Evolutionary conservation across 1,140 invertebrate species (phyloP).

Genomic region (Euura saliciscinereae): DNA sequence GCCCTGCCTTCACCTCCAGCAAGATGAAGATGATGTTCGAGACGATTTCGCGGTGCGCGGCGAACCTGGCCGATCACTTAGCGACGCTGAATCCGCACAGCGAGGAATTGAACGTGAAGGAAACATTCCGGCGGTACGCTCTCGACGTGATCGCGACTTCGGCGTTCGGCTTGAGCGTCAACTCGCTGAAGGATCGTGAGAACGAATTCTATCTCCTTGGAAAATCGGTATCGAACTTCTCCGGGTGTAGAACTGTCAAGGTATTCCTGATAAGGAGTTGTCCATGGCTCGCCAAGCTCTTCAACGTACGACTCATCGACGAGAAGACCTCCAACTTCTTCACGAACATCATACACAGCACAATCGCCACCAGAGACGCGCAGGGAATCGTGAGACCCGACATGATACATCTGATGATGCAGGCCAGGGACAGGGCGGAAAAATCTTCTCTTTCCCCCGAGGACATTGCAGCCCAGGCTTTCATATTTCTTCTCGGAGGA

Average conservation of each 20-base stretch:
- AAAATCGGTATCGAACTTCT: constrained; percentile 43
- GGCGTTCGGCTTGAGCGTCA: constrained; percentile 57
- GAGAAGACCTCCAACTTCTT: constrained; percentile 36
- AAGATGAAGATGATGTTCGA: constrained; percentile 64
- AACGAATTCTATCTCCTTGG: constrained; percentile 57
- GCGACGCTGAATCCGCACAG: constrained; percentile 24
- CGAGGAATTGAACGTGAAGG: constrained; percentile 53
- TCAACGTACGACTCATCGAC: constrained; percentile 24
- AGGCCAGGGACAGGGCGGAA: constrained; percentile 49
- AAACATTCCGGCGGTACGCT: constrained; percentile 48
- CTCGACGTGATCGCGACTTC: constrained; percentile 59
- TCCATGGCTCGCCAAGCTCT: constrained; percentile 34
- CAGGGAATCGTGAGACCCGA: constrained; percentile 51
- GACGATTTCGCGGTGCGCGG: constrained; percentile 53
- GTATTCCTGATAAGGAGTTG: constrained; percentile 19
- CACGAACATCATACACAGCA: constrained; percentile 47
- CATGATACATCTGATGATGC: constrained; percentile 56
- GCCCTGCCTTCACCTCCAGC: constrained; percentile 64
- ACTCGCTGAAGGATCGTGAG: constrained; percentile 50
- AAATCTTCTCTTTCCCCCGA: constrained; percentile 58
- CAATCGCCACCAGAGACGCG: constrained; percentile 50
- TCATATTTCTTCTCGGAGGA: constrained; percentile 66
- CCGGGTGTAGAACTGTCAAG: constrained; percentile 22
- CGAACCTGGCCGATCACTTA: constrained; percentile 27
- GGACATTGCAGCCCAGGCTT: constrained; percentile 61